Evolutionary conservation across 1,140 invertebrate genomes (phyloP), one percentile per base, ranked within the genome.

Genomic region (Sinella curviseta): DNA sequence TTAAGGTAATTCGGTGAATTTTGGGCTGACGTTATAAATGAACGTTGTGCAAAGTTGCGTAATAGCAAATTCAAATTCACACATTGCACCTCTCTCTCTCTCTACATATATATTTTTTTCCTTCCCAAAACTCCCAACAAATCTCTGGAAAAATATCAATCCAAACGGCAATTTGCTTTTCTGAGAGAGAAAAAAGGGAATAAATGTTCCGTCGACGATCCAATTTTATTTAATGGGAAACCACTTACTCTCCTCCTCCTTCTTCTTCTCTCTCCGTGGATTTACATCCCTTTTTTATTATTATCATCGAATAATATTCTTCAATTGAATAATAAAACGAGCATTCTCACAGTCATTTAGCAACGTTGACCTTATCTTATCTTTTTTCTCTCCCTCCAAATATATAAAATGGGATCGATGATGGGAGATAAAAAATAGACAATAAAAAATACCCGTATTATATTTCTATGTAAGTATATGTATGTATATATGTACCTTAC

Each of bases 161-260:
- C 26, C 31, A 70, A 70, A 70, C 65, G 31, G 65, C 65, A 70
- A 70, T 70, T 70, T 70, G 30, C 26, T 33, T 33, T 14, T 26
- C 8, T 70, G 26, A 70, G 31, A 70, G 31, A 70, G 20, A 12
- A 48, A 20, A 48, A 48, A 48, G 39, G 39, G 20, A 48, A 48
- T 20, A 8, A 8, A 20, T 20, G 39, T 48, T 20, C 20, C 39
- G 20, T 20, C 20, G 31, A 24, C 31, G 39, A 33, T 70, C 28
- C 65, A 70, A 70, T 70, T 70, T 70, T 70, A 70, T 14, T 30
- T 70, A 70, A 70, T 70, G 65, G 65, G 65, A 30, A 65, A 26
- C 57, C 57, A 65, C 57, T 65, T 65, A 48, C 20, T 48, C 39
- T 20, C 39, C 39, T 48, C 39, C 8, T n/a, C n/a, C n/a, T 8